Conservation (phyloP, 2,113 vertebrate species). For the Nibea albiflora region DNA sequence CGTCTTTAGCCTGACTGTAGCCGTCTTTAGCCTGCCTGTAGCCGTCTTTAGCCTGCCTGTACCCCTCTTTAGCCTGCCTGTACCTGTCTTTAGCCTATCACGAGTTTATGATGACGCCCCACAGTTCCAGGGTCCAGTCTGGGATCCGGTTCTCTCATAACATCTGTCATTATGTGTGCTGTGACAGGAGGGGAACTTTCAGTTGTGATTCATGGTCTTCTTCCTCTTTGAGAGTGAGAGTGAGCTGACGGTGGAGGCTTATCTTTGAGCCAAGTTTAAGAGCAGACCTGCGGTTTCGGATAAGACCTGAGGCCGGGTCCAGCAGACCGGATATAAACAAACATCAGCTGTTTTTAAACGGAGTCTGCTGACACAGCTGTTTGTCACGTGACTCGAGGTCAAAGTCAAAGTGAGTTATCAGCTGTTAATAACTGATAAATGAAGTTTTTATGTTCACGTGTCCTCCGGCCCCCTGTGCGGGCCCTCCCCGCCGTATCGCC, state of each 20-base stretch:
- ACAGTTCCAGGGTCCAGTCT: too few species aligned
- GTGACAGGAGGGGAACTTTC: not conserved
- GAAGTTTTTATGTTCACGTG: not conserved
- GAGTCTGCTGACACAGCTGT: not conserved
- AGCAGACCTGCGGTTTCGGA: not conserved
- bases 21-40: too few species aligned
- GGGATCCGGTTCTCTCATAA: not conserved
- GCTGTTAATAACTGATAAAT: not conserved
- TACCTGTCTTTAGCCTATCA: too few species aligned
- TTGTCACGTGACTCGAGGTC: not conserved
- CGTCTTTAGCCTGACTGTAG: too few species aligned
- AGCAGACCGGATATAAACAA: not conserved
- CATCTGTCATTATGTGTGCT: not conserved
- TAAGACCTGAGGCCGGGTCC: not conserved
- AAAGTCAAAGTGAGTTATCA: conserved; percentile 5
- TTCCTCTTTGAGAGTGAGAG: too few species aligned
- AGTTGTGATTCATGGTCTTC: not conserved
- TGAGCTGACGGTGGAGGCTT: not conserved
- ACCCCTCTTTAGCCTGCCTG: too few species aligned
- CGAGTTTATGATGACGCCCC: not conserved
- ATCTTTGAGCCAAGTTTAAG: not conserved
- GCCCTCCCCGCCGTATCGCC: too few species aligned
- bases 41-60: too few species aligned
- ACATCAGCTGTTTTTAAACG: not conserved
- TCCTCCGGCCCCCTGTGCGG: too few species aligned